Evolutionary conservation across 1,140 invertebrate species (phyloP).

Genomic region (Paraescarpia echinospica): DNA sequence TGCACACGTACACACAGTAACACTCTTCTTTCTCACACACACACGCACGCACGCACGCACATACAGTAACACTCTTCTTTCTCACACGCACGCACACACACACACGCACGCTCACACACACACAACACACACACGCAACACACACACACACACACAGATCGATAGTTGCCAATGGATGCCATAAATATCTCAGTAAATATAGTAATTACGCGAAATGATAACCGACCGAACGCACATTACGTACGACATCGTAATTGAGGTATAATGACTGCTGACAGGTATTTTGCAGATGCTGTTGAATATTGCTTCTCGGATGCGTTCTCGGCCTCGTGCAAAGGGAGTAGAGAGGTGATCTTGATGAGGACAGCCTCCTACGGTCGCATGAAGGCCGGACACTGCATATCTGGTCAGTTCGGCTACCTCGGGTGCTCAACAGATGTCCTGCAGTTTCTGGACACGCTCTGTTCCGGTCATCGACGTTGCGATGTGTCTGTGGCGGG

Average conservation of each 20-base stretch:
- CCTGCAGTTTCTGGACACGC: slow-evolving; percentile 14
- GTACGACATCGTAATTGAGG: background rate
- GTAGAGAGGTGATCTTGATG: background rate
- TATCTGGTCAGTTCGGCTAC: slow-evolving; percentile 27
- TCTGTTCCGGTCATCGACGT: slow-evolving; percentile 22
- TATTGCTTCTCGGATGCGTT: background rate
- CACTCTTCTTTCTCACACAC: too few species aligned
- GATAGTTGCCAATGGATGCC: background rate
- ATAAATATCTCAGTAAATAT: background rate
- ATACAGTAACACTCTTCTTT: background rate
- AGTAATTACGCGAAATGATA: background rate
- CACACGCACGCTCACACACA: background rate
- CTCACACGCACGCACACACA: background rate
- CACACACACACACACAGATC: background rate
- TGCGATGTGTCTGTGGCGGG: slow-evolving; percentile 22
- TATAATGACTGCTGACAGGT: background rate
- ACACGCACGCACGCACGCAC: background rate
- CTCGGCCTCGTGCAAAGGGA: background rate
- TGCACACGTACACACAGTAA: too few species aligned
- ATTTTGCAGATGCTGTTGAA: background rate
- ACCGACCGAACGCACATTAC: background rate
- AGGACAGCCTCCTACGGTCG: slow-evolving; percentile 22
- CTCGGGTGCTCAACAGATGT: slow-evolving; percentile 28
- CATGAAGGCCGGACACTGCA: slow-evolving; percentile 28
- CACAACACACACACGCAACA: background rate